phyloP scores from a whole-genome alignment of 2,888 invertebrate species.

The Bellardia bayeri region DNA sequence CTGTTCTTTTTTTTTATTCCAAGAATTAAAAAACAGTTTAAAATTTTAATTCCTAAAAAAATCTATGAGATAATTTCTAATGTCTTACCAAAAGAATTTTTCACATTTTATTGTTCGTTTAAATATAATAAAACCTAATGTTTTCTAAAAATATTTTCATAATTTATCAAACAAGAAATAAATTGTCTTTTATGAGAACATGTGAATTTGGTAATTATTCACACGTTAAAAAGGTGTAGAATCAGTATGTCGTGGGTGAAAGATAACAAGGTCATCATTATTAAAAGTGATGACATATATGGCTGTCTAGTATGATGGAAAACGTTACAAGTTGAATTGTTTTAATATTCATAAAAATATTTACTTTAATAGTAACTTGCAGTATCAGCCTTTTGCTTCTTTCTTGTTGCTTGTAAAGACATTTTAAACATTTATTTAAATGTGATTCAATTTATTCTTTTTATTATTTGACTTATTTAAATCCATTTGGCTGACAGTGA shows the following conservation, averaged over 20 bases:
- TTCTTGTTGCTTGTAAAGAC: not conserved
- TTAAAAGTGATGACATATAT: not conserved
- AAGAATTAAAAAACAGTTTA: not conserved
- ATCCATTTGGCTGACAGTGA: constrained; percentile 20
- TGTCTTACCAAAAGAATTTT: not conserved
- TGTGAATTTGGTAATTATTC: not conserved
- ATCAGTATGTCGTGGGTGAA: not conserved
- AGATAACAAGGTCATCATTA: not conserved
- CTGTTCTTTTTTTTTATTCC: not conserved
- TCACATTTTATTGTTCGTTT: not conserved
- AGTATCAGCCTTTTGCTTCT: not conserved
- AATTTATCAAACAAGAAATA: constrained; percentile 1
- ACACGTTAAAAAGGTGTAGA: not conserved
- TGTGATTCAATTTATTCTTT: not conserved
- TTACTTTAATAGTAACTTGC: not conserved
- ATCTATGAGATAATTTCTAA: not conserved
- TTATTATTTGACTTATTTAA: not conserved
- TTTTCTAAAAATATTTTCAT: constrained; percentile 1
- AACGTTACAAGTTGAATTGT: not conserved
- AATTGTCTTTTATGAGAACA: not conserved
- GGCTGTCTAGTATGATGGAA: not conserved
- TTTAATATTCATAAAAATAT: not conserved
- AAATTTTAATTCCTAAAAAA: not conserved
- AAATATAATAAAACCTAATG: not conserved
- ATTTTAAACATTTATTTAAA: not conserved